phyloP scores from a whole-genome alignment of 2,888 invertebrate genomes.

The Aspidiotus destructor region DNA sequence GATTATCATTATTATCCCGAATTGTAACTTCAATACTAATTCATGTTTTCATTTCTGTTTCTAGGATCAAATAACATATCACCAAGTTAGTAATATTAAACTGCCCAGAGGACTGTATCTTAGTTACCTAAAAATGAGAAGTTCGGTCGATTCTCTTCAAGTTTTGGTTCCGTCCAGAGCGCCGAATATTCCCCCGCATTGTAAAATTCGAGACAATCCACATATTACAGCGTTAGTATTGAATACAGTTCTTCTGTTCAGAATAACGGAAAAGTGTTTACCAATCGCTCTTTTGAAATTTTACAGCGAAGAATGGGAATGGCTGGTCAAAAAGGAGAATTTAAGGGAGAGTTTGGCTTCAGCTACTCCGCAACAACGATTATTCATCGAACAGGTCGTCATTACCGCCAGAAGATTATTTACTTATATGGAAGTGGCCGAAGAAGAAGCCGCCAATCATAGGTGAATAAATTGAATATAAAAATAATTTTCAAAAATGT shows the following conservation, averaged over 20 bases:
- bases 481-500: not conserved
- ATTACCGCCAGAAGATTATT: slow-evolving; percentile 64
- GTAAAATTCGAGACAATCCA: slow-evolving; percentile 85
- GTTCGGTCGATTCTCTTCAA: slow-evolving; percentile 87
- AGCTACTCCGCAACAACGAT: slow-evolving; percentile 60
- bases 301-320: slow-evolving; percentile 89
- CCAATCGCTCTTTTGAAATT: slow-evolving; percentile 5
- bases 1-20: too few relatives aligned
- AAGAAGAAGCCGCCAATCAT: slow-evolving; percentile 60
- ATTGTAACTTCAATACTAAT: not conserved
- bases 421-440: slow-evolving; percentile 66
- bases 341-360: slow-evolving; percentile 30
- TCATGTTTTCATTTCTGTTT: slow-evolving; percentile 9
- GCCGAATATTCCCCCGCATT: slow-evolving; percentile 91
- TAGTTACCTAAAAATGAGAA: slow-evolving; percentile 92
- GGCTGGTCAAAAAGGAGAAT: slow-evolving; percentile 45
- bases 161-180: slow-evolving; percentile 85
- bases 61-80: slow-evolving; percentile 54
- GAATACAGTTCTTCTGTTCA: not conserved
- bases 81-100: slow-evolving; percentile 71
- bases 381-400: slow-evolving; percentile 68
- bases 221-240: slow-evolving; percentile 82
- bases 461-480: slow-evolving; percentile 39
- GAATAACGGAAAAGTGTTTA: not conserved
- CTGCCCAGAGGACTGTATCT: slow-evolving; percentile 82